Evolutionary conservation across 2,113 vertebrate species (phyloP).

Genomic region (Ailuropoda melanoleuca): DNA sequence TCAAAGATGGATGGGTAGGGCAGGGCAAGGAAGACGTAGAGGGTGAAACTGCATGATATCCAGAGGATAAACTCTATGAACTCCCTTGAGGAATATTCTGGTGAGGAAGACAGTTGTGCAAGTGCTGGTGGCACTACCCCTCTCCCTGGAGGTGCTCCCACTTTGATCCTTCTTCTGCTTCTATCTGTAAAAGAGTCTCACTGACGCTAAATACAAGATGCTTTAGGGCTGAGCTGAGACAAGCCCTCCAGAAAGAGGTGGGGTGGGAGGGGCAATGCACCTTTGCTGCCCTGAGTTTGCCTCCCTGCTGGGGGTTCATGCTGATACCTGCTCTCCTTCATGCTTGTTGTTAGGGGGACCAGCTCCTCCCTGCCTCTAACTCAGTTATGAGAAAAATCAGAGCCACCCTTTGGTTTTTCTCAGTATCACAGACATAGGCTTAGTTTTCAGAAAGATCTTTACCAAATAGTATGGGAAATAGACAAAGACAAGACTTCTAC

Average conservation of each 20-base stretch:
- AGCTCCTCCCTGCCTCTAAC: neutral
- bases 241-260: neutral
- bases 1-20: neutral
- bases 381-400: constrained; percentile 4
- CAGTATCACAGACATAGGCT: neutral
- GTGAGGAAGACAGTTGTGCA: neutral
- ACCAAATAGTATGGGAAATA: neutral
- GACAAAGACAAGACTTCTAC: neutral
- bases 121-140: neutral
- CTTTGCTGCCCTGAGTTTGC: neutral
- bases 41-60: neutral
- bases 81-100: neutral
- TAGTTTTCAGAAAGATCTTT: constrained; percentile 17
- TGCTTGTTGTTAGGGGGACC: neutral
- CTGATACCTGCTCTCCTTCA: neutral
- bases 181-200: neutral
- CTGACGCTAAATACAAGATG: neutral
- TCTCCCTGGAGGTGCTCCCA: neutral
- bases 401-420: neutral
- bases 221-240: neutral
- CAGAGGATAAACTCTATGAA: neutral
- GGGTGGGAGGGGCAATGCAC: too few relatives aligned
- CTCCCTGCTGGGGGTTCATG: neutral
- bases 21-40: neutral
- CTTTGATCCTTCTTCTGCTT: constrained; percentile 48